A percentile compares a stretch with the other conserved stretches of the same genome.
Conservation (phyloP, 2,113 vertebrate species). For the Mesocricetus auratus region DNA sequence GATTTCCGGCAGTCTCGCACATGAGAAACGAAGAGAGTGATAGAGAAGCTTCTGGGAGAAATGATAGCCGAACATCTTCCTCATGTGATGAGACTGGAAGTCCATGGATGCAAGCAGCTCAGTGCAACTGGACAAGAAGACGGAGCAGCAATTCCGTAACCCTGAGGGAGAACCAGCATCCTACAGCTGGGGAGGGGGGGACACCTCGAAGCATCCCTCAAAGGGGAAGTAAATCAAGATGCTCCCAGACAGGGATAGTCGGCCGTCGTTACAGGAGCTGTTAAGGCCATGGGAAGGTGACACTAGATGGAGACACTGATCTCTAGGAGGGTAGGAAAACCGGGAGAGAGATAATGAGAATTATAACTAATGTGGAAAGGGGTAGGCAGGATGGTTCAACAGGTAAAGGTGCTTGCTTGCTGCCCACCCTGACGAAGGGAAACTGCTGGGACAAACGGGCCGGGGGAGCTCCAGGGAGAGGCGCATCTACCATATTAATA, state of each 20-base stretch:
- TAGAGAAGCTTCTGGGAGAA: background rate
- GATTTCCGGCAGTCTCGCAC: accelerated
- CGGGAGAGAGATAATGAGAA: background rate
- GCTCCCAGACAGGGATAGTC: background rate
- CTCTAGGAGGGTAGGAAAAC: background rate
- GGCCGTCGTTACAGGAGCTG: background rate
- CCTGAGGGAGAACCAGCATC: background rate
- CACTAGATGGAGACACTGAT: background rate
- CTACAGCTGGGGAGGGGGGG: too few relatives aligned
- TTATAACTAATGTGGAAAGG: background rate
- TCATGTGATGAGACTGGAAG: background rate
- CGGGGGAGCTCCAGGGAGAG: background rate
- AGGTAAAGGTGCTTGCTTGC: background rate
- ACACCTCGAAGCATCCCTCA: accelerated
- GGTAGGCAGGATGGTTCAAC: too few relatives aligned
- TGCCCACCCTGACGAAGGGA: background rate
- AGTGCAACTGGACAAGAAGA: background rate
- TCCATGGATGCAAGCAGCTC: background rate
- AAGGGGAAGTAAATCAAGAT: background rate
- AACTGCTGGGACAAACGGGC: background rate
- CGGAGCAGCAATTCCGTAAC: accelerated
- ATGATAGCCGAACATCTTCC: background rate
- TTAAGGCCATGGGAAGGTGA: background rate
- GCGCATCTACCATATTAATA: background rate
- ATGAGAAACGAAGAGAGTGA: accelerated